Evolutionary conservation across 2,797 vertebrate genomes (phyloP), one percentile per base, ranked within the genome.

Genomic region (Phalanger gymnotis): DNA sequence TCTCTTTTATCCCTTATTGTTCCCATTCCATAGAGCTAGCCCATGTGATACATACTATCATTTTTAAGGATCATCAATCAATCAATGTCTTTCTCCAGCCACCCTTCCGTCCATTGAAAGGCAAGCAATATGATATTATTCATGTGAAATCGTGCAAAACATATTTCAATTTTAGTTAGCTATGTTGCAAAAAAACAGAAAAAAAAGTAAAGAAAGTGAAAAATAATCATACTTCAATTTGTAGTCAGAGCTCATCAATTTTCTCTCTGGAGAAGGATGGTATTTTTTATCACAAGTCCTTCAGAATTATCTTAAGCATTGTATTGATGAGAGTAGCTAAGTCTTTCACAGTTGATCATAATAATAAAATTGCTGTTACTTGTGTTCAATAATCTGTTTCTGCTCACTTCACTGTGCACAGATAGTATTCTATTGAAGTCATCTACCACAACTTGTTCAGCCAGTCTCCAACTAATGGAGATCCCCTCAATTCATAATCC

Each of bases 251-350:
- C 22, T 73, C 0, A 22, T 73, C 66, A 73, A 5, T 73, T 73
- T 0, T 40, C n/a, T n/a, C 28, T n/a, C 34, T n/a, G 31, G 4
- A 66, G 14, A 14, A 0, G 2, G 16, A 73, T 22, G 6, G 5
- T n/a, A n/a, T 19, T 73, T 73, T 73, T 40, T n/a, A 73, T 73
- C 16, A 19, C 40, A 16, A 22, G 16, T 73, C 5, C n/a, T 73
- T 73, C 22, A 40, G 28, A 40, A 40, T 19, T 73, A 16, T 40
- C 66, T 73, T 73, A 2, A 73, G 40, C 66, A 73, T 40, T 73
- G 34, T 19, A 34, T 34, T 66, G 34, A 66, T 66, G 34, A 66
- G 61, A 66, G 13, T 61, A 61, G 30, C 58, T 61, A 61, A 61
- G 30, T 34, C 30, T 61, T 61, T 61, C 58, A 61, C 58, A 61